Conservation (phyloP, 2,888 invertebrate species). For the Folsomia manolachei region DNA sequence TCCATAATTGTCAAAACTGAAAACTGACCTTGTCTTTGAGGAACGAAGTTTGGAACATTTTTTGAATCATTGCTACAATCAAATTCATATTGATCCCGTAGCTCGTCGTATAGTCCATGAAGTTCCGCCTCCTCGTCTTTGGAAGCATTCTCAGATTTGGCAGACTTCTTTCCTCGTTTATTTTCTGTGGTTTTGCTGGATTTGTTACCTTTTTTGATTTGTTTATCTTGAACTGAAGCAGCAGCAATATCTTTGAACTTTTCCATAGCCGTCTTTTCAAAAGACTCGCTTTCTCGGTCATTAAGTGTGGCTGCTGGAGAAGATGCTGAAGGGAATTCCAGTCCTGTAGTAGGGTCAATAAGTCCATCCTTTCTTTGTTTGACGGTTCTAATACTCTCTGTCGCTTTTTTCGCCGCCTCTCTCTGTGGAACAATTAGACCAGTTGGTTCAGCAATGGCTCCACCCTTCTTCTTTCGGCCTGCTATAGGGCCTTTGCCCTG, state of each 20-base stretch:
- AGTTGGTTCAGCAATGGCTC: slow-evolving; percentile 63
- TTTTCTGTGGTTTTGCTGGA: slow-evolving; percentile 54
- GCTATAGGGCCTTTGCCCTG: slow-evolving; percentile 51
- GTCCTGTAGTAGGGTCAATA: not conserved
- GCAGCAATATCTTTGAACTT: slow-evolving; percentile 8
- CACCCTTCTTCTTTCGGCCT: slow-evolving; percentile 55
- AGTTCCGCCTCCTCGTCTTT: not conserved
- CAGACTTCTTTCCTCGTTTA: slow-evolving; percentile 39
- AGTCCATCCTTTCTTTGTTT: slow-evolving; percentile 59
- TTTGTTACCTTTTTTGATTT: slow-evolving; percentile 54
- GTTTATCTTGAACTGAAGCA: slow-evolving; percentile 10
- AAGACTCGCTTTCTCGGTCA: slow-evolving; percentile 11
- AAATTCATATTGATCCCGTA: slow-evolving; percentile 59
- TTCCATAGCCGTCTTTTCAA: slow-evolving; percentile 10
- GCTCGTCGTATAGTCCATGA: not conserved
- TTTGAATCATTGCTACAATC: slow-evolving; percentile 60
- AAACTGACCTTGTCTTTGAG: slow-evolving; percentile 82
- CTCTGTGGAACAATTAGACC: slow-evolving; percentile 85
- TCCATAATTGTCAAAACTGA: no score
- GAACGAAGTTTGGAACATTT: slow-evolving; percentile 74
- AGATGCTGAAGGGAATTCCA: not conserved
- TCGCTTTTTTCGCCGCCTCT: slow-evolving; percentile 86
- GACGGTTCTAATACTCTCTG: slow-evolving; percentile 71
- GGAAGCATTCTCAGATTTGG: not conserved
- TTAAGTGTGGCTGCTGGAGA: not conserved